These are phyloP conservation scores for Marisa cornuarietis DNA, from an alignment of 1,140 invertebrate species.

Conservation along the genomic window DNA sequence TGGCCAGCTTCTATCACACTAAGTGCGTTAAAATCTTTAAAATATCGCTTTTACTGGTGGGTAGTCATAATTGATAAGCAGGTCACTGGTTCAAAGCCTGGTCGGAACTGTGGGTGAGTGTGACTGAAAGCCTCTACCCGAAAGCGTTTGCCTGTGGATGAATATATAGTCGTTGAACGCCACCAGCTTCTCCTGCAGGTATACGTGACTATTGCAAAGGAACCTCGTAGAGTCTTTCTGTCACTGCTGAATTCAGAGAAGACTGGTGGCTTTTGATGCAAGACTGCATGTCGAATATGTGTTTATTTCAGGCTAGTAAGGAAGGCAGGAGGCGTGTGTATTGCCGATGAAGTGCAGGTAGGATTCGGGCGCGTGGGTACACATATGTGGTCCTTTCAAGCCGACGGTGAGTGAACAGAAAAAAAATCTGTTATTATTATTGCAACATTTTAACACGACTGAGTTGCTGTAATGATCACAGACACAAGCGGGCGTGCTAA, in stretches of 20 bases:
- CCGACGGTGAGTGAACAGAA: conserved; percentile 71
- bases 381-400: conserved; percentile 97
- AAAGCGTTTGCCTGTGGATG: not conserved
- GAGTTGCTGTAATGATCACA: too few species aligned
- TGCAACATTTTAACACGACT: too few species aligned
- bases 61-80: too few species aligned
- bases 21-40: too few species aligned
- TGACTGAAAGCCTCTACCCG: not conserved
- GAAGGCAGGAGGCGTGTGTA: conserved; percentile 89
- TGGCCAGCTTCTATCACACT: too few species aligned
- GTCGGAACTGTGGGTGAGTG: not conserved
- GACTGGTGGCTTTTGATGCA: not conserved
- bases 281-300: not conserved
- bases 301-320: conserved; percentile 64
- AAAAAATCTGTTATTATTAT: too few species aligned
- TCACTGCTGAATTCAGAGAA: not conserved
- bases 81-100: not conserved
- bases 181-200: not conserved
- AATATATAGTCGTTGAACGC: not conserved
- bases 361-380: conserved; percentile 95
- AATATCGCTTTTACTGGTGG: too few species aligned
- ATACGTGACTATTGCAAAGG: not conserved
- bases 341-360: conserved; percentile 98
- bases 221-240: too few species aligned
- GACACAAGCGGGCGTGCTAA: too few species aligned